A percentile compares a stretch with the other conserved stretches of the same genome.
Conservation (phyloP, 2,888 invertebrate species). For the Cheilosia variabilis region DNA sequence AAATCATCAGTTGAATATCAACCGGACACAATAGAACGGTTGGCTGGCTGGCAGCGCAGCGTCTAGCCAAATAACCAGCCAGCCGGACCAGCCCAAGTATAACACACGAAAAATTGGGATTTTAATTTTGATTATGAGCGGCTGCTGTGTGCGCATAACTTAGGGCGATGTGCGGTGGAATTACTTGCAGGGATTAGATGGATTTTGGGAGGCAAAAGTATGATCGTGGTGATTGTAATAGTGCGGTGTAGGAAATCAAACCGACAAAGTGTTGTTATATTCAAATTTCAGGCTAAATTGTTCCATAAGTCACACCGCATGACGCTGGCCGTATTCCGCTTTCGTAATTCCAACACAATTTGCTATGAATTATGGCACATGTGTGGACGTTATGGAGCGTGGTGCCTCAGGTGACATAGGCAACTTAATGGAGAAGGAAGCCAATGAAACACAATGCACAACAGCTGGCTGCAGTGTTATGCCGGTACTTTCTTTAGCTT, state of each 20-base stretch:
- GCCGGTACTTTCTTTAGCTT: too few species aligned
- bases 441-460: not conserved
- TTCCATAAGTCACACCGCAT: constrained; percentile 54
- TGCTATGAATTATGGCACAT: constrained; percentile 47
- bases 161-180: constrained; percentile 53
- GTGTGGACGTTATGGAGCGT: constrained; percentile 44
- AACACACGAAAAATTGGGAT: constrained; percentile 36
- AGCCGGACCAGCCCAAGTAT: constrained; percentile 10
- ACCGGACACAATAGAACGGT: constrained; percentile 70
- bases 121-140: constrained; percentile 70
- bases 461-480: too few species aligned
- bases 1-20: constrained; percentile 62
- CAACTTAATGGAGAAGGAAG: constrained; percentile 48
- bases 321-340: constrained; percentile 19
- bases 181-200: constrained; percentile 37
- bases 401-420: constrained; percentile 29
- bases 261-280: constrained; percentile 17
- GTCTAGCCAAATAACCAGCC: not conserved
- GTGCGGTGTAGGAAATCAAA: constrained; percentile 47
- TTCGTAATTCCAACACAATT: constrained; percentile 34
- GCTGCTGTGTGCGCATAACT: constrained; percentile 64
- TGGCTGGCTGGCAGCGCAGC: constrained; percentile 35
- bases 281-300: constrained; percentile 51
- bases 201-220: constrained; percentile 3
- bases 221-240: not conserved